These are phyloP conservation scores for Cotesia chilonis DNA, from an alignment of 1,140 invertebrate species.

Conservation along the genomic window DNA sequence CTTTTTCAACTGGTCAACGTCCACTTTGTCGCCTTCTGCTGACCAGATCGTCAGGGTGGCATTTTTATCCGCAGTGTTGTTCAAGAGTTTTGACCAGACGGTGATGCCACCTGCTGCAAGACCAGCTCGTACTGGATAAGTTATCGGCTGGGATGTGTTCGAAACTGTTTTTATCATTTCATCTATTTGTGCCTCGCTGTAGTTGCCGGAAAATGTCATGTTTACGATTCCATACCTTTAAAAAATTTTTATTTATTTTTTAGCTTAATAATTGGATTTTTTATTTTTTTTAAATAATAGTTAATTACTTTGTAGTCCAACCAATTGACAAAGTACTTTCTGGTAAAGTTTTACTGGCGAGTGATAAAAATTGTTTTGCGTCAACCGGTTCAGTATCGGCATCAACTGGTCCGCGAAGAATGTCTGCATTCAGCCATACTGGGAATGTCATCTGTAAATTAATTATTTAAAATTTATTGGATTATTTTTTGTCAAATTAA, in stretches of 20 bases:
- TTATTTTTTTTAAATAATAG: constrained; percentile 42
- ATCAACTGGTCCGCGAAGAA: constrained; percentile 80
- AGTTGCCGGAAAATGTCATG: constrained; percentile 68
- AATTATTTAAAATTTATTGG: too few relatives aligned
- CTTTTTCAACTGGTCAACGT: constrained; percentile 68
- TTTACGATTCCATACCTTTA: constrained; percentile 46
- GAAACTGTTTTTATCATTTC: constrained; percentile 76
- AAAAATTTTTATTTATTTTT: constrained; percentile 22
- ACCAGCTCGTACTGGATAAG: constrained; percentile 83
- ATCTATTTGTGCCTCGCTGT: constrained; percentile 74
- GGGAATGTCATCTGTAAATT: constrained; percentile 73
- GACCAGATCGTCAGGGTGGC: constrained; percentile 79
- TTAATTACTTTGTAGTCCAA: constrained; percentile 81
- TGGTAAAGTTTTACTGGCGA: constrained; percentile 69
- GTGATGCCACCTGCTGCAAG: constrained; percentile 73
- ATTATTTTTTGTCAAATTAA: too few relatives aligned
- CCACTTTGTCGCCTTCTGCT: constrained; percentile 69
- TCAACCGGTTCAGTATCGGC: constrained; percentile 71
- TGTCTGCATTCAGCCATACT: constrained; percentile 91
- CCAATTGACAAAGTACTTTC: constrained; percentile 81
- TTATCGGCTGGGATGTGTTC: constrained; percentile 73
- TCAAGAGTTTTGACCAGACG: constrained; percentile 66
- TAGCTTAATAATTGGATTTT: constrained; percentile 8
- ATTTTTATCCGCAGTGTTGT: constrained; percentile 53
- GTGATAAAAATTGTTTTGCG: constrained; percentile 72